These are phyloP conservation scores for Lasioglossum baleicum DNA, from an alignment of 1,140 invertebrate species.

Conservation along the genomic window DNA sequence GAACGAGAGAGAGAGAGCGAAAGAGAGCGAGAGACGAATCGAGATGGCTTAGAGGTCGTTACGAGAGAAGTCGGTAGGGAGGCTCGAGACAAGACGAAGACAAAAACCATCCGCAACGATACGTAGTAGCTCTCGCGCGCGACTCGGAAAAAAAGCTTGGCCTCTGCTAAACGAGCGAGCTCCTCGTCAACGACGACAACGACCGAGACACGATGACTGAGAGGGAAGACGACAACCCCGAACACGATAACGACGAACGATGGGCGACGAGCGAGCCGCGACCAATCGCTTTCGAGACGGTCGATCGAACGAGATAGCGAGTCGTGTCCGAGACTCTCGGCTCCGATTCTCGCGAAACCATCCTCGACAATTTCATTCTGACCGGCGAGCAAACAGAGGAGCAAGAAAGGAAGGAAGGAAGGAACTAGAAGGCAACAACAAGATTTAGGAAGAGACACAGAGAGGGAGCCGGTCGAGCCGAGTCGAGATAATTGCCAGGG, in stretches of 20 bases:
- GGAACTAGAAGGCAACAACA: constrained; percentile 67
- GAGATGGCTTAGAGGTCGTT: constrained; percentile 70
- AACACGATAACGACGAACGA: constrained; percentile 27
- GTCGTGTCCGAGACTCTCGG: too few relatives aligned
- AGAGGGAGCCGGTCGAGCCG: constrained; percentile 59
- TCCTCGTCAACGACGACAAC: constrained; percentile 43
- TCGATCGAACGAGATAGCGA: neutral
- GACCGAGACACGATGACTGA: constrained; percentile 36
- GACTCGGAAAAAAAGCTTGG: constrained; percentile 47
- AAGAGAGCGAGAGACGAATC: constrained; percentile 74
- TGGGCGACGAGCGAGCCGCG: constrained; percentile 33
- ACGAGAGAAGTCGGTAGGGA: constrained; percentile 48
- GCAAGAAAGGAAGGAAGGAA: neutral
- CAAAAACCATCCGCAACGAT: constrained; percentile 68
- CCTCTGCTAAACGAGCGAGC: constrained; percentile 58
- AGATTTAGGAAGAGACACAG: constrained; percentile 22
- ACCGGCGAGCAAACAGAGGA: neutral
- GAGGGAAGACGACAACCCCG: constrained; percentile 21
- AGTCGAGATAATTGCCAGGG: constrained; percentile 77
- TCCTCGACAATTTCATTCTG: too few relatives aligned
- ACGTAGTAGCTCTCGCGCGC: constrained; percentile 43
- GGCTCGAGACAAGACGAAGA: constrained; percentile 42
- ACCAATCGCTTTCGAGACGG: constrained; percentile 54
- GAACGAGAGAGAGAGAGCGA: too few relatives aligned
- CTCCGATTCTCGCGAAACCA: neutral